These are phyloP conservation scores for Catharus bicknelli DNA, from an alignment of 2,113 vertebrate species.

Conservation along the genomic window DNA sequence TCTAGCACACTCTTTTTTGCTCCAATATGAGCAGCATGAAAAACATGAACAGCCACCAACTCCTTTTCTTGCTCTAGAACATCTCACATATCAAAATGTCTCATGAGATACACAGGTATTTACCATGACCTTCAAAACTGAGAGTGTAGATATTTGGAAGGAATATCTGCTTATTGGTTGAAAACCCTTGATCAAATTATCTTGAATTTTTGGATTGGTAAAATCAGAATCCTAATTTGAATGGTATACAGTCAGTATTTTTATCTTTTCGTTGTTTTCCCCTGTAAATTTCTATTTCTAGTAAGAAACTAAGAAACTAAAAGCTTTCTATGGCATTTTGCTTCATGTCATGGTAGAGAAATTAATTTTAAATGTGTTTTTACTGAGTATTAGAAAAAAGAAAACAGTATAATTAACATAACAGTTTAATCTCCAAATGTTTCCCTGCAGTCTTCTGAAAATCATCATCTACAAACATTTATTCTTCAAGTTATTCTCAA, in stretches of 20 bases:
- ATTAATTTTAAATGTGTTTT: background rate
- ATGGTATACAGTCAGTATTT: background rate
- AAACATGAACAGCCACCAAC: background rate
- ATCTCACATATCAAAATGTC: background rate
- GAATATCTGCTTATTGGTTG: background rate
- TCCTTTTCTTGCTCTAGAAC: background rate
- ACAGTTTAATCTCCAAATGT: background rate
- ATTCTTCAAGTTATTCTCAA: background rate
- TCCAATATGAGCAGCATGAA: background rate
- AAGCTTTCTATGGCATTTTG: background rate
- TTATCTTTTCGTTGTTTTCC: background rate
- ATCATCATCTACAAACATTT: background rate
- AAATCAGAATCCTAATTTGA: background rate
- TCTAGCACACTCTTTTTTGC: background rate
- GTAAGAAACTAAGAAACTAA: background rate
- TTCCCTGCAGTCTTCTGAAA: background rate
- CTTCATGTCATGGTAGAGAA: background rate
- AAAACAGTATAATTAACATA: background rate
- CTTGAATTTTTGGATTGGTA: background rate
- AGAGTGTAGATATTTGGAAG: background rate
- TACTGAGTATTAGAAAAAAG: background rate
- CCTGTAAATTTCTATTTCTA: background rate
- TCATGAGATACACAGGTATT: background rate
- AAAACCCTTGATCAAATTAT: background rate
- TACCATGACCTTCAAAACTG: background rate